A percentile compares a stretch with the other conserved stretches of the same genome.
phyloP scores from a whole-genome alignment of 2,888 invertebrate genomes.

The Drosophila stalkeri region DNA sequence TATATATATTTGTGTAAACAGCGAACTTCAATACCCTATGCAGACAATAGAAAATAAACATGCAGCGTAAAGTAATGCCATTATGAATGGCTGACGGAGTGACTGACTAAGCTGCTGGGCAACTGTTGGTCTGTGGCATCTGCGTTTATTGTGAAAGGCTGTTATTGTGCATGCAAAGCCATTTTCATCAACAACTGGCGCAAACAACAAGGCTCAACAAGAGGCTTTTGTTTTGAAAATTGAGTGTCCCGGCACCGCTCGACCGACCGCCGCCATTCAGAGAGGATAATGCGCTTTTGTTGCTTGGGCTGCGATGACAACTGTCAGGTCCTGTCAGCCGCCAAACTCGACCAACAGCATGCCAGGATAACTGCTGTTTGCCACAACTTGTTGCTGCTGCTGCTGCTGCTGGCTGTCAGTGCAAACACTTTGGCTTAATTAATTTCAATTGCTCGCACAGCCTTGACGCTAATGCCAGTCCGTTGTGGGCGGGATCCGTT shows the following conservation, averaged over 20 bases:
- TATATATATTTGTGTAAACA: not conserved
- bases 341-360: slow-evolving; percentile 37
- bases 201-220: slow-evolving; percentile 42
- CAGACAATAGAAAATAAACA: slow-evolving; percentile 10
- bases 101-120: not conserved
- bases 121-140: slow-evolving; percentile 13
- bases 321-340: slow-evolving; percentile 30
- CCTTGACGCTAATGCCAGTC: slow-evolving; percentile 28
- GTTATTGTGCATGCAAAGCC: slow-evolving; percentile 68
- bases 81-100: not conserved
- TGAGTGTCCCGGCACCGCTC: slow-evolving; percentile 6
- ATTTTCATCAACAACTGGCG: slow-evolving; percentile 62
- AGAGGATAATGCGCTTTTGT: slow-evolving; percentile 52
- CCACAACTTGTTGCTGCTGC: slow-evolving; percentile 56
- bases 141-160: slow-evolving; percentile 21
- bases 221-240: slow-evolving; percentile 51
- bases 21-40: slow-evolving; percentile 11
- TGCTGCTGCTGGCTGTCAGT: slow-evolving; percentile 17
- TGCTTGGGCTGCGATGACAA: slow-evolving; percentile 35
- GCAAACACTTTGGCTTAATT: slow-evolving; percentile 66
- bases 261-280: not conserved
- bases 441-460: slow-evolving; percentile 57
- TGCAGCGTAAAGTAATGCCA: slow-evolving; percentile 1
- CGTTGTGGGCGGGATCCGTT: not conserved
- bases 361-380: slow-evolving; percentile 16